phyloP scores from a whole-genome alignment of 2,797 vertebrate genomes.

The Acrossocheilus fasciatus region DNA sequence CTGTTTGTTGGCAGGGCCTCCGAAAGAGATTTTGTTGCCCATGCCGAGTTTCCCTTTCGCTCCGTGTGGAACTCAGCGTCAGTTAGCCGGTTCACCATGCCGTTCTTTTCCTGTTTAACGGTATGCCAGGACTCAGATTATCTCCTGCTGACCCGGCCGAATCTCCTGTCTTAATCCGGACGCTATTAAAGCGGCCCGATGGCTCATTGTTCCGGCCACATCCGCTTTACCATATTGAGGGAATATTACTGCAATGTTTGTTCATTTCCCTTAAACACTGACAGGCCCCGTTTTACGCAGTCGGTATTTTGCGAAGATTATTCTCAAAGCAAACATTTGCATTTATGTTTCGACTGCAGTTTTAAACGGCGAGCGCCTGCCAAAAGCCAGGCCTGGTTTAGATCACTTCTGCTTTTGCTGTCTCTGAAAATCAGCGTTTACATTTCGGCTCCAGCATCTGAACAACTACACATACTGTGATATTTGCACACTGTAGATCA shows the following conservation, averaged over 20 bases:
- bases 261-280: neutral
- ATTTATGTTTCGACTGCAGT: neutral
- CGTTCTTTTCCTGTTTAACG: constrained; percentile 77
- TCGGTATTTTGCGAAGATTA: neutral
- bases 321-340: constrained; percentile 26
- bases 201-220: constrained; percentile 42
- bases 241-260: neutral
- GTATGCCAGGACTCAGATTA: constrained; percentile 66
- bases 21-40: constrained; percentile 71
- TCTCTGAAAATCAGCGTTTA: constrained; percentile 30
- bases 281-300: neutral
- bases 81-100: constrained; percentile 73
- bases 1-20: constrained; percentile 73
- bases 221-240: constrained; percentile 15
- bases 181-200: constrained; percentile 51
- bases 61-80: constrained; percentile 62
- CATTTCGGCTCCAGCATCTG: neutral
- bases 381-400: constrained; percentile 36
- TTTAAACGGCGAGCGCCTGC: constrained; percentile 5
- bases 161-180: constrained; percentile 54
- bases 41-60: constrained; percentile 74
- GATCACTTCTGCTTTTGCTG: constrained; percentile 30
- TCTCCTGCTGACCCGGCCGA: constrained; percentile 46
- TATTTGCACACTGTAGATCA: neutral
- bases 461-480: neutral